Evolutionary conservation across 2,113 vertebrate species (phyloP).

Genomic region (Gymnorhina tibicen): DNA sequence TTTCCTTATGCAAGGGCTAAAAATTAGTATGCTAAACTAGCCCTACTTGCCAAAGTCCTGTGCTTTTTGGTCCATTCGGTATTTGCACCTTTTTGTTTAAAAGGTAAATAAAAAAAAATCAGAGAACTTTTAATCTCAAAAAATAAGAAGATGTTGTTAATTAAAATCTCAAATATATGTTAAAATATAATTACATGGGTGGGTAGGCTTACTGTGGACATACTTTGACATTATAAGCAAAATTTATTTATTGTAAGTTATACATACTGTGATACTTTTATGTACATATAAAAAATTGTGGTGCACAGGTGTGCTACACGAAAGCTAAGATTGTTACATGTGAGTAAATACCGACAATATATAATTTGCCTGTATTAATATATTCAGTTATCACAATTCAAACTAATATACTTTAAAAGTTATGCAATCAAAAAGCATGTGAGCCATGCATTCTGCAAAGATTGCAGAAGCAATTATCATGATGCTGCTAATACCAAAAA

Average conservation of each 20-base stretch:
- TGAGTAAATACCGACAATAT: not conserved
- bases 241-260: not conserved
- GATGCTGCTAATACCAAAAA: not conserved
- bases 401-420: not conserved
- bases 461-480: not conserved
- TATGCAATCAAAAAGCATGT: not conserved
- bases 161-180: not conserved
- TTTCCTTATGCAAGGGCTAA: not conserved
- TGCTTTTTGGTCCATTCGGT: rapidly evolving
- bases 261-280: not conserved
- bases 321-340: not conserved
- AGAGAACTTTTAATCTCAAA: not conserved
- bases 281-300: not conserved
- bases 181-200: not conserved
- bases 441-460: not conserved
- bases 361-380: not conserved
- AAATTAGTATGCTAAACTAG: not conserved
- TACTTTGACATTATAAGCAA: not conserved
- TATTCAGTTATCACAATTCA: not conserved
- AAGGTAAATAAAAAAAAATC: not conserved
- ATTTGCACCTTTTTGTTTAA: not conserved
- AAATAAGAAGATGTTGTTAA: not conserved
- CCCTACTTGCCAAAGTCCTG: not conserved
- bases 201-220: not conserved
- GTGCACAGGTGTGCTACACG: not conserved